Percentiles rank a stretch among this genome's conserved stretches.
Conservation (phyloP, 2,888 invertebrate species). For the Gryllus longicercus region DNA sequence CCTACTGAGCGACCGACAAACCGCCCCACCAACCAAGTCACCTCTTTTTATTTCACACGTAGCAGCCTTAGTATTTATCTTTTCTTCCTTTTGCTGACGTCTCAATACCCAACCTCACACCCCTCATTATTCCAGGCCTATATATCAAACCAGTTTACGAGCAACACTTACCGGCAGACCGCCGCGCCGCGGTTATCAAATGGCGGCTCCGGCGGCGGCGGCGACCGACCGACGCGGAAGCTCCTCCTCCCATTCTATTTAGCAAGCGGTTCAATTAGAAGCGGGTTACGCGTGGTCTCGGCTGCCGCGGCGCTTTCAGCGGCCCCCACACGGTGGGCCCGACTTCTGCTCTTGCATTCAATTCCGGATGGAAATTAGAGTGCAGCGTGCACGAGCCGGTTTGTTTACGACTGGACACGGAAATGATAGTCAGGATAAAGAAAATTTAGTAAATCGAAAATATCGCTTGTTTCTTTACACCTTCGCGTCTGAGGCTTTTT, state of each 20-base stretch:
- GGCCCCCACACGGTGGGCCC: too few species aligned
- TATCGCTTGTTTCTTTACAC: too few species aligned
- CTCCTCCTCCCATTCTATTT: not conserved
- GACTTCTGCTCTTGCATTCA: too few species aligned
- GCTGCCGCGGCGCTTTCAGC: not conserved
- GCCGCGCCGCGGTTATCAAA: not conserved
- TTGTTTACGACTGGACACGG: too few species aligned
- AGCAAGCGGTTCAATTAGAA: not conserved
- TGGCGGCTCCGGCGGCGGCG: not conserved
- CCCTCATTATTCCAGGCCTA: conserved; percentile 5
- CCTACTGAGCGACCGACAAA: too few species aligned
- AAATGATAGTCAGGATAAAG: too few species aligned
- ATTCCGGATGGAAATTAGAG: too few species aligned
- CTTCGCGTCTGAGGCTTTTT: too few species aligned
- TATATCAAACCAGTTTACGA: conserved; percentile 17
- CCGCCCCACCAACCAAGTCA: not conserved
- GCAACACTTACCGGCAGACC: not conserved
- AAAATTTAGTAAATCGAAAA: too few species aligned
- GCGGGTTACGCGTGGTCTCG: not conserved
- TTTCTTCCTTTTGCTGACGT: conserved; percentile 17
- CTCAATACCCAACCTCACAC: not conserved
- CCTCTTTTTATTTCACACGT: conserved; percentile 1
- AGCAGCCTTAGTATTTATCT: not conserved
- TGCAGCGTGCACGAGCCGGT: too few species aligned
- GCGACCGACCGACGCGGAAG: not conserved